Base-by-base conservation (phyloP, 1,140 invertebrate species). In the Mesaphorura yosii region DNA sequence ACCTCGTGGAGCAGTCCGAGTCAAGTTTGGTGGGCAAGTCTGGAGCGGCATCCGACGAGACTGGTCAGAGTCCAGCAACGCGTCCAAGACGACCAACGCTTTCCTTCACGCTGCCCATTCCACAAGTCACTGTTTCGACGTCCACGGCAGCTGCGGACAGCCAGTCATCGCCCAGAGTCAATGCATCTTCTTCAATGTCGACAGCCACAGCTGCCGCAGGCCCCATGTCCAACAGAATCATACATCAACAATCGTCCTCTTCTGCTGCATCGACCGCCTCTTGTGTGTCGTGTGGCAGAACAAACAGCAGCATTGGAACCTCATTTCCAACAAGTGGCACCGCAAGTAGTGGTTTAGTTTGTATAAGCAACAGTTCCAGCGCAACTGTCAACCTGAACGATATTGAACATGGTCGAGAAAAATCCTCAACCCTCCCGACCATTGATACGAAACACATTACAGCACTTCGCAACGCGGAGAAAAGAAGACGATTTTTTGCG, bases 401-500 rank as follows among this genome's bases (percentile, higher is more conserved):
- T 5, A 34, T 12, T 31, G 44, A 23, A 29, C 17, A 41, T n/a
- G 46, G 53, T 2, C 46, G 53, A 10, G 47, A 48, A 15, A 55
- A 55, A 29, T 47, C 57, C 3, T 51, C 53, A 3, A 52, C 53
- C 3, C 42, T 59, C n/a, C 57, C 57, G 3, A 52, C 53, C 2
- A 56, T 59, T 34, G 58, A 59, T 26, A 54, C 37, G 40, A 53
- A 48, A 29, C 46, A 57, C 20, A 53, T 57, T 53, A 53, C 29
- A 22, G 48, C 46, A 15, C 46, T 53, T 39, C 66, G 37, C n/a
- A 60, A 50, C 37, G 65, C 65, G 1, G 67, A 70, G 38, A 65
- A 67, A 52, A 57, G 68, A 20, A 51, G 64, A 34, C 47, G 64
- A 4, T 67, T 67, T 48, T 70, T 72, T 51, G 55, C 68, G n/a